These are phyloP conservation scores for Gymnorhina tibicen DNA, from an alignment of 2,113 vertebrate species.

Conservation along the genomic window DNA sequence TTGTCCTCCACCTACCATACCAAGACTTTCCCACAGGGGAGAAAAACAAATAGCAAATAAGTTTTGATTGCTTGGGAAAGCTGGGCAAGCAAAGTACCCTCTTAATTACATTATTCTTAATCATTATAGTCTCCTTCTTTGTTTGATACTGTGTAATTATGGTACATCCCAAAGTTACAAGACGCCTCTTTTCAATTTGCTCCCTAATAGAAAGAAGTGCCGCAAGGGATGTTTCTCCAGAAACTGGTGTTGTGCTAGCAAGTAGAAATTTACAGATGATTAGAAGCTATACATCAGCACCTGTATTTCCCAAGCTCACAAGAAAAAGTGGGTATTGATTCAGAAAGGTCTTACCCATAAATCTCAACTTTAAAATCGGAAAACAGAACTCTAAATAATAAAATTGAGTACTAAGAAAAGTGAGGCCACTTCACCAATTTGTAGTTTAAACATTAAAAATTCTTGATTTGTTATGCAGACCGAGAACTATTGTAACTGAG, in stretches of 20 bases:
- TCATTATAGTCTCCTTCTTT: not conserved
- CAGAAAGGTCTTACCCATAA: not conserved
- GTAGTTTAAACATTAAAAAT: not conserved
- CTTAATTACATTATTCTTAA: not conserved
- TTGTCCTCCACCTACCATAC: not conserved
- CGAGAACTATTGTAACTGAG: not conserved
- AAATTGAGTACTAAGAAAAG: not conserved
- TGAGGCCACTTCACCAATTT: not conserved
- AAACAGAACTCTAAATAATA: not conserved
- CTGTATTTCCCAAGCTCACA: not conserved
- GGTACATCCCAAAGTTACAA: not conserved
- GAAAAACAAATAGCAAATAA: not conserved
- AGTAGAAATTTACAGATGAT: not conserved
- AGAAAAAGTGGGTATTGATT: not conserved
- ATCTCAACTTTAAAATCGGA: not conserved
- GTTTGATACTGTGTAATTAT: not conserved
- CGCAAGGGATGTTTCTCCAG: not conserved
- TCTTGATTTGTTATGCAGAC: not conserved
- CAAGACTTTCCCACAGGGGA: not conserved
- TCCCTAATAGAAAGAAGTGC: not conserved
- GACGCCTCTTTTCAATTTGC: not conserved
- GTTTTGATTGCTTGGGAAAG: not conserved
- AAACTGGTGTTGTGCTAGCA: not conserved
- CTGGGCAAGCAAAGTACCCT: not conserved
- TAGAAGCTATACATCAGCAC: not conserved